Conservation (phyloP, 2,888 invertebrate genomes). For the Parnassius orleans region DNA sequence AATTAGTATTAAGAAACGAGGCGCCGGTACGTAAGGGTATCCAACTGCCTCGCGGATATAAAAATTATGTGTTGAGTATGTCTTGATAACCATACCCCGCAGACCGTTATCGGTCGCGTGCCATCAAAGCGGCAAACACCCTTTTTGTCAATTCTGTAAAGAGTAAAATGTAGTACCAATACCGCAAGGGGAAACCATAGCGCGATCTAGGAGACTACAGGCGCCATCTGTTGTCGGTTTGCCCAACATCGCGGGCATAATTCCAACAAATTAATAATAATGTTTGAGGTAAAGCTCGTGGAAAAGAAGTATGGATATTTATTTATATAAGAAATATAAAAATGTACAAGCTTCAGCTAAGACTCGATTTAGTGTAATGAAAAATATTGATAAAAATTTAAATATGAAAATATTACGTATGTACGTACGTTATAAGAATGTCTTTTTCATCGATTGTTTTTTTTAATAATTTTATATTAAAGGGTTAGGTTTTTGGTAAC, state of each 20-base stretch:
- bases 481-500: too few relatives aligned
- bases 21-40: constrained; percentile 86
- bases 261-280: too few relatives aligned
- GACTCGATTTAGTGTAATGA: too few relatives aligned
- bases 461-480: too few relatives aligned
- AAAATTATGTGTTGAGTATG: constrained; percentile 93
- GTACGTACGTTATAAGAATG: too few relatives aligned
- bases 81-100: constrained; percentile 93
- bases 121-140: constrained; percentile 87
- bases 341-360: too few relatives aligned
- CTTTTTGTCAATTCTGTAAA: constrained; percentile 66
- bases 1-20: constrained; percentile 41
- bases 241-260: not conserved
- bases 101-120: constrained; percentile 77
- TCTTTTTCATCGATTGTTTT: too few relatives aligned
- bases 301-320: too few relatives aligned
- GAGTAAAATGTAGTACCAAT: not conserved
- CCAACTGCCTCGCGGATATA: constrained; percentile 85
- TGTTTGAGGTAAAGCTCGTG: too few relatives aligned
- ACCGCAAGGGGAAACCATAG: constrained; percentile 30
- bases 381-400: too few relatives aligned
- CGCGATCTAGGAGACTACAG: constrained; percentile 39
- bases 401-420: too few relatives aligned
- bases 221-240: constrained; percentile 44
- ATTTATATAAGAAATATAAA: too few relatives aligned